Conservation (phyloP, 2,113 vertebrate species). For the Oxyura jamaicensis region DNA sequence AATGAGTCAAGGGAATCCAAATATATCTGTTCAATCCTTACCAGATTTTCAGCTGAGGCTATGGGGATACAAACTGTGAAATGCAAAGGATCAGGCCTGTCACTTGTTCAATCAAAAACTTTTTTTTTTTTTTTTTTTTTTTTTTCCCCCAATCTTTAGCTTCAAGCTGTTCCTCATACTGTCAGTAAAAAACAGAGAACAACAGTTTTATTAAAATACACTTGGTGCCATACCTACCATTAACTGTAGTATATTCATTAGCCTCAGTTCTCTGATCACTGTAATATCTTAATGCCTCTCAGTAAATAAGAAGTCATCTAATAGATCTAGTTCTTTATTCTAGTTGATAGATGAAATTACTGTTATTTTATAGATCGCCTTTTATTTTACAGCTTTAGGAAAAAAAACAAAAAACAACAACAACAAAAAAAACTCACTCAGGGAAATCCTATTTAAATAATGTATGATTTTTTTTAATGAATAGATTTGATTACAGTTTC, state of each 20-base stretch:
- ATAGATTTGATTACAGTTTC: not conserved
- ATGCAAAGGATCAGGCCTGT: slow-evolving; percentile 37
- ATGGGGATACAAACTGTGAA: slow-evolving; percentile 45
- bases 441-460: not conserved
- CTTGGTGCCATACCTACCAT: not conserved
- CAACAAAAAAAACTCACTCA: not conserved
- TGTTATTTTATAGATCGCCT: not conserved
- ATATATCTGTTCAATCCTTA: slow-evolving; percentile 49
- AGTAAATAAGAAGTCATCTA: not conserved
- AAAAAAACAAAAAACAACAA: not conserved
- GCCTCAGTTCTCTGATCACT: not conserved
- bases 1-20: not conserved
- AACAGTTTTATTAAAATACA: not conserved
- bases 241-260: not conserved
- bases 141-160: not conserved
- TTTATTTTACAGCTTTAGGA: not conserved
- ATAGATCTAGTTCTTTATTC: not conserved
- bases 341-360: not conserved
- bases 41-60: slow-evolving; percentile 48
- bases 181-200: not conserved
- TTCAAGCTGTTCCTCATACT: not conserved
- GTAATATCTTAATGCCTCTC: not conserved
- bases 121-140: rapidly evolving
- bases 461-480: not conserved
- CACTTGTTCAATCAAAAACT: not conserved